A percentile compares a stretch with the other conserved stretches of the same genome.
Evolutionary conservation across 2,797 vertebrate species (phyloP).

Genomic region (Gouania willdenowi): DNA sequence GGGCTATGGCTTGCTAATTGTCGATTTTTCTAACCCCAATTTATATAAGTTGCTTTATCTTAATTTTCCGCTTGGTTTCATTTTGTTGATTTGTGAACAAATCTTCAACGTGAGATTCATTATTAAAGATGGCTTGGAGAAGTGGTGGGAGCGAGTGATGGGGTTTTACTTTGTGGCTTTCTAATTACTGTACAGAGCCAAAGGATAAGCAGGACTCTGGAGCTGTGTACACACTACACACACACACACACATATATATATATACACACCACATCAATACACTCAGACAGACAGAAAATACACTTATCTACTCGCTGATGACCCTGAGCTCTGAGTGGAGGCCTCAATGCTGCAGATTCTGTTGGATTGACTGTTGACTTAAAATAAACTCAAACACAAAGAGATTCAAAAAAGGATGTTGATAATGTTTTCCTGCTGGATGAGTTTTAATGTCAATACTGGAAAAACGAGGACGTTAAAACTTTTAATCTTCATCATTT

Average conservation of each 20-base stretch:
- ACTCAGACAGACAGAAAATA: slow-evolving; percentile 62
- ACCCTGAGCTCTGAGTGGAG: slow-evolving; percentile 38
- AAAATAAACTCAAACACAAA: too few species aligned
- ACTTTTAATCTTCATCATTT: too few species aligned
- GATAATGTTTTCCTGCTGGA: too few species aligned
- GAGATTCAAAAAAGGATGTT: too few species aligned
- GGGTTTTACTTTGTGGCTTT: slow-evolving; percentile 49
- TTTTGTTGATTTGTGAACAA: slow-evolving; percentile 98
- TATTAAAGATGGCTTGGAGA: slow-evolving; percentile 89
- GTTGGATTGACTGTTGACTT: too few species aligned
- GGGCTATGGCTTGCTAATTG: slow-evolving; percentile 96
- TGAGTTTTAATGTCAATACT: too few species aligned
- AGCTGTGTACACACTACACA: slow-evolving; percentile 67
- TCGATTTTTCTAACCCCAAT: slow-evolving; percentile 97
- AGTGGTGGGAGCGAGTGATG: slow-evolving; percentile 49
- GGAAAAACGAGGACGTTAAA: too few species aligned
- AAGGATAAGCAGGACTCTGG: slow-evolving; percentile 63
- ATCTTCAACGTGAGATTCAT: slow-evolving; percentile 89
- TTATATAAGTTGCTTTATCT: slow-evolving; percentile 98
- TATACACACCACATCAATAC: too few species aligned
- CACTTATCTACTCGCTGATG: slow-evolving; percentile 69
- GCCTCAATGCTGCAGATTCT: too few species aligned
- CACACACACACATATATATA: too few species aligned
- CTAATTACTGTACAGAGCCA: slow-evolving; percentile 68
- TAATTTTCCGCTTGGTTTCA: slow-evolving; percentile 99